Base-by-base conservation (phyloP, 64 coral and sea anemone genomes). In the Porites australiensis region DNA sequence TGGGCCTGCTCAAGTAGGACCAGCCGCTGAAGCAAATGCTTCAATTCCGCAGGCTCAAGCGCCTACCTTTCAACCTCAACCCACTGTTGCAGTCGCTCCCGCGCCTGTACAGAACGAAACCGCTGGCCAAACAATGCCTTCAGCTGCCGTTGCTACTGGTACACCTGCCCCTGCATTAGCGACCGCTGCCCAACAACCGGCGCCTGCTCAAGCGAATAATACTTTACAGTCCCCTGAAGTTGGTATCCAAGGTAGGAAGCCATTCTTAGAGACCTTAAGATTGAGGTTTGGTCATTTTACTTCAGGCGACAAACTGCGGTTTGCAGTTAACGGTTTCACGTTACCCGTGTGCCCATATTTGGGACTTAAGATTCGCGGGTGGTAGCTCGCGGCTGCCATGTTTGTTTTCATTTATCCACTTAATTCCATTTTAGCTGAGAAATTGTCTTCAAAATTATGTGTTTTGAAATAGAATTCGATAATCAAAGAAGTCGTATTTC, bases 71-170 rank as follows among this genome's bases (percentile, higher is more conserved):
- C 58, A 62, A 58, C 70, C 37, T 27, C 70, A 93, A 87, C 63
- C 87, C 14, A 64, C 55, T 51, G n/a, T 19, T 13, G 52, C 86
- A 20, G 50, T 48, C 12, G 14, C 16, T 14, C 70, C 52, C 65
- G 59, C 81, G 4, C 72, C 88, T 60, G 70, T 13, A 20, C 93
- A 89, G 88, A 77, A 79, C 48, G 54, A 13, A 74, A 52, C 57
- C 45, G 44, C 93, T 61, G 46, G 18, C 7, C 52, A 71, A 74
- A 8, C 78, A 61, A 74, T 45, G 37, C 54, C 58, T 8, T 18
- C 63, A 51, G 87, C 7, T 12, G 63, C 63, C 47, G 19, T 4
- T 46, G 73, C 74, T 48, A 13, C 87, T 48, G 44, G 53, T 65
- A 44, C 72, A 59, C n/a, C 72, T 62, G 6, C 86, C 16, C 16